Base-by-base conservation (phyloP, 2,797 vertebrate species). In the Myotis findleyi region DNA sequence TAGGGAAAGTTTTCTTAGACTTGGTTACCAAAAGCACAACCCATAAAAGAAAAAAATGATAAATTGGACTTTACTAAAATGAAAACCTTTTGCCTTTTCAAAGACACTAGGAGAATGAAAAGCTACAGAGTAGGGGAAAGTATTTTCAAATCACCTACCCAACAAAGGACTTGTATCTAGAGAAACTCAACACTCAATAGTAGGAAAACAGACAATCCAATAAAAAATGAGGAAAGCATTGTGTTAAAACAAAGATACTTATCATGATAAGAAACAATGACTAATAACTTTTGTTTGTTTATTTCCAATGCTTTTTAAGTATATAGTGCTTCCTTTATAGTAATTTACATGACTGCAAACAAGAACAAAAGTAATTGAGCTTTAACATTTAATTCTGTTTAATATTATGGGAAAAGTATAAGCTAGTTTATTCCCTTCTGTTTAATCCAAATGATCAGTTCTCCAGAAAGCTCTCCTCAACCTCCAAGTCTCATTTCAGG, bases 101-200 rank as follows among this genome's bases (percentile, higher is more conserved):
- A 92, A 72, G 25, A 66, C 7, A 59, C 44, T 41, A 68, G 30
- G 12, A 73, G 73, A 33, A 80, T 33, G 17, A 77, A 89, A 80
- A 57, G 25, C 27, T 72, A n/a, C 62, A 79, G 53, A 73, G 11
- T 66, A 33, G 20, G 38, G 66, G n/a, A 33, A 92, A 27, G 36
- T 92, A 72, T 57, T 66, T 92, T 71, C 94, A 89, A 93, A 49
- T 66, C n/a, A 79, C 49, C 72, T 73, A 27, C 55, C 17, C 55
- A 92, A 79, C 17, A 89, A 92, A 72, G 33, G 5, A 62, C 23
- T 62, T 47, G 5, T 72, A 79, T 64, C 51, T 51, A 87, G 59
- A 87, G 64, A 87, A 90, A 69, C n/a, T 53, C n/a, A 41, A 72
- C 79, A 53, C 13, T 53, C 75, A 53, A n/a, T 55, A 55, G 11